phyloP scores from a whole-genome alignment of 2,113 vertebrate genomes.

The Amia ocellicauda region DNA sequence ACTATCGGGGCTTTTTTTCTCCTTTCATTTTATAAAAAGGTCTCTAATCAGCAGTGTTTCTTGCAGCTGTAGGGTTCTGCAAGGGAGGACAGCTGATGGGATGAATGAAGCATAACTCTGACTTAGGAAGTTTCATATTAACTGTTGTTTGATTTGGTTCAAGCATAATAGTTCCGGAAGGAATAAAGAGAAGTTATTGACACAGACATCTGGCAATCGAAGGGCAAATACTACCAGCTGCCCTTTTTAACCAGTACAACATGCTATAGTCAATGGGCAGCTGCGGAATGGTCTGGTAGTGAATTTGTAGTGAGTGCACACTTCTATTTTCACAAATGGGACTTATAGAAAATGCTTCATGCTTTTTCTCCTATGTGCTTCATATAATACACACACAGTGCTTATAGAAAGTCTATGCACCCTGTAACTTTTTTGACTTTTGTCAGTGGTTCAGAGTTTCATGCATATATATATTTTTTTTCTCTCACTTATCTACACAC shows the following conservation, averaged over 20 bases:
- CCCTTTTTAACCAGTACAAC: background rate
- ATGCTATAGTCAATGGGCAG: background rate
- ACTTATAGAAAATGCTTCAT: too few species aligned
- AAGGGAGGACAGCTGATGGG: too few species aligned
- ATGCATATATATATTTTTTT: too few species aligned
- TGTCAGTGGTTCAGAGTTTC: too few species aligned
- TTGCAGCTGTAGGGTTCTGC: background rate
- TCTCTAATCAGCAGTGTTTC: background rate
- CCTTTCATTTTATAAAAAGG: background rate
- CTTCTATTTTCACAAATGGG: too few species aligned
- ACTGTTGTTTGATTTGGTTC: background rate
- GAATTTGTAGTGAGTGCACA: background rate
- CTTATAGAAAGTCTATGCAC: too few species aligned
- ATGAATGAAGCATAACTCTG: background rate
- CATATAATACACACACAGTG: too few species aligned
- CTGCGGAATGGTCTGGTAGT: background rate
- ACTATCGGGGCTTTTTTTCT: background rate
- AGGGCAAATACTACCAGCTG: slow-evolving; percentile 57
- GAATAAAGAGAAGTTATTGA: slow-evolving; percentile 63
- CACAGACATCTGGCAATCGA: slow-evolving; percentile 51
- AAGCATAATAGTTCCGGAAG: slow-evolving; percentile 63
- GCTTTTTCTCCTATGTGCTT: too few species aligned
- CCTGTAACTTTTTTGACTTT: too few species aligned
- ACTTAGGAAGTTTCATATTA: background rate
- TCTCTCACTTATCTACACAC: too few species aligned